These are phyloP conservation scores for Chelonia mydas DNA, from an alignment of 2,797 vertebrate genomes.

Conservation along the genomic window DNA sequence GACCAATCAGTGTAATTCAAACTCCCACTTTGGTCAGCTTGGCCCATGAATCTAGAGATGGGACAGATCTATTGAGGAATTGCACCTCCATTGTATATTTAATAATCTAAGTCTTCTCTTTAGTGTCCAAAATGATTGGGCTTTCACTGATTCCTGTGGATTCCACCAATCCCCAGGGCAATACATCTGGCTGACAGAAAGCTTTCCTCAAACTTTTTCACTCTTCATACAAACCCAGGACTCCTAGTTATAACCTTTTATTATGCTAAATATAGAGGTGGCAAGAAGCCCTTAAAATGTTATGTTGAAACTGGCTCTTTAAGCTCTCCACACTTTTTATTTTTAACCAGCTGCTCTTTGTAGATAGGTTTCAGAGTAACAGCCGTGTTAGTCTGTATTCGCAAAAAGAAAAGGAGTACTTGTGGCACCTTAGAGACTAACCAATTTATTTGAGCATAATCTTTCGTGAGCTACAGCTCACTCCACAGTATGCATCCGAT, in stretches of 20 bases:
- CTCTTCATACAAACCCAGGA: not conserved
- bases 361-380: not conserved
- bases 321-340: not conserved
- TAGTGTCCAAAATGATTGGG: not conserved
- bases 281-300: not conserved
- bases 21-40: not conserved
- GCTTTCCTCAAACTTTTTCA: not conserved
- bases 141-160: not conserved
- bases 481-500: too few relatives aligned
- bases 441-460: too few relatives aligned
- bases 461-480: too few relatives aligned
- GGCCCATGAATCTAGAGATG: not conserved
- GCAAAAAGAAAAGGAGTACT: too few relatives aligned
- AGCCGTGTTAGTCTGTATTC: too few relatives aligned
- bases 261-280: not conserved
- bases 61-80: not conserved
- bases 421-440: too few relatives aligned
- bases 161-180: not conserved
- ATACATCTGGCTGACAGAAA: not conserved
- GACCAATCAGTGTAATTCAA: not conserved
- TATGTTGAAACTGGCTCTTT: not conserved
- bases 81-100: not conserved
- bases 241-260: not conserved
- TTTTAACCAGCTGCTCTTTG: not conserved
- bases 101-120: not conserved